Conservation (phyloP, 2,797 vertebrate genomes). For the Gymnopithys bicolor region DNA sequence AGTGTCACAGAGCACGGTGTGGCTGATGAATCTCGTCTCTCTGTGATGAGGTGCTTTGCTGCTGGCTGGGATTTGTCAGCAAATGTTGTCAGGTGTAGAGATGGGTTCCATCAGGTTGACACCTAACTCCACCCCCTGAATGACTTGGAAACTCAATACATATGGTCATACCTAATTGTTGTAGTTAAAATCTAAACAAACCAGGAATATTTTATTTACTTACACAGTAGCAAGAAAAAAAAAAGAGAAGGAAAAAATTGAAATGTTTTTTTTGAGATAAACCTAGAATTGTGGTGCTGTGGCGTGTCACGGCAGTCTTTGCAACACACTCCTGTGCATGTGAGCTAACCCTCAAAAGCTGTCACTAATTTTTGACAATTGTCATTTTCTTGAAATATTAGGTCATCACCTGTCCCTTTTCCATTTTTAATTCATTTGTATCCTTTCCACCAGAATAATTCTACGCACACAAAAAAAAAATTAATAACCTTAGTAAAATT, state of each 20-base stretch:
- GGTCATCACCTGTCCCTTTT: background rate
- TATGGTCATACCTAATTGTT: background rate
- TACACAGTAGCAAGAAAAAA: background rate
- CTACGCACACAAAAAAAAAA: background rate
- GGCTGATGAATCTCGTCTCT: background rate
- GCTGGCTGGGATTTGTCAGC: background rate
- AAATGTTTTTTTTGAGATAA: background rate
- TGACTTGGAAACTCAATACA: background rate
- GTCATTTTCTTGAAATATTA: background rate
- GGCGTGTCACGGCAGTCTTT: background rate
- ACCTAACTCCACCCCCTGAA: background rate
- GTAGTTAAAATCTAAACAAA: background rate
- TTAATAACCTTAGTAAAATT: background rate
- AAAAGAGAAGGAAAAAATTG: background rate
- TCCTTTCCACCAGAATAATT: background rate
- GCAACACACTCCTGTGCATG: rapidly evolving
- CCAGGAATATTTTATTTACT: background rate
- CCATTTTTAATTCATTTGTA: background rate
- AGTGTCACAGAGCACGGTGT: background rate
- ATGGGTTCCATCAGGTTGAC: background rate
- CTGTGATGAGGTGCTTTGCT: background rate
- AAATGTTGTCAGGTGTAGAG: rapidly evolving
- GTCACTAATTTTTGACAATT: background rate
- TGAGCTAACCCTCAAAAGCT: background rate
- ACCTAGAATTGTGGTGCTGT: background rate